Evolutionary conservation across 2,797 vertebrate genomes (phyloP), one percentile per base, ranked within the genome.

Genomic region (Ciconia nigra): DNA sequence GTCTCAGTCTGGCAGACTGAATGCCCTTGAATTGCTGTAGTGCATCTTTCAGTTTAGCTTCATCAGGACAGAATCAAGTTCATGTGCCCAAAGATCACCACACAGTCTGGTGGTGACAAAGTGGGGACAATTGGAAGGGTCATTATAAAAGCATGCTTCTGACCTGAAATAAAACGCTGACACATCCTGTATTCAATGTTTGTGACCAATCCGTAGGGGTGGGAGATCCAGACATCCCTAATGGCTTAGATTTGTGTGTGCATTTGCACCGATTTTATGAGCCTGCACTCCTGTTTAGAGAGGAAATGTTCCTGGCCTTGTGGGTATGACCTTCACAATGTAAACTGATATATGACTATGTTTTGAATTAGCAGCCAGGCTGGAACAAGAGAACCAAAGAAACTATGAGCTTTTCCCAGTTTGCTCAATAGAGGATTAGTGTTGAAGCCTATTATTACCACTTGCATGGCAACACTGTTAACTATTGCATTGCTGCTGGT

Each of bases 361-460:
- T 84, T 97, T 89, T 87, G 55, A 89, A 70, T 89, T 89, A 93
- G 39, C 73, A 90, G 73, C n/a, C 77, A 62, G 85, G 47, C 77
- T 90, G 70, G 80, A 93, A 77, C 58, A 79, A 86, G 77, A 89
- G 86, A 82, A 82, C 41, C 11, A 39, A 74, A 79, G 80, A 82
- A 94, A 73, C 62, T 11, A 13, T 29, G 80, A 76, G 58, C 54
- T 96, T 92, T 91, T 51, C 42, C 31, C 66, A 14, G 39, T 55
- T 90, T 84, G 51, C 46, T 93, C 35, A 33, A 19, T 14, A 86
- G 51, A 51, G 63, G 83, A 82, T 90, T 94, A 89, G 47, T 35
- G 33, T 71, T 49, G 67, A 80, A 87, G 41, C 71, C 63, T 84
- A 6, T 84, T 93, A 82, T 70, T 76, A 52, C 46, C 58, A n/a